Base-by-base conservation (phyloP, 1,140 invertebrate genomes). In the Diorhabda sublineata region DNA sequence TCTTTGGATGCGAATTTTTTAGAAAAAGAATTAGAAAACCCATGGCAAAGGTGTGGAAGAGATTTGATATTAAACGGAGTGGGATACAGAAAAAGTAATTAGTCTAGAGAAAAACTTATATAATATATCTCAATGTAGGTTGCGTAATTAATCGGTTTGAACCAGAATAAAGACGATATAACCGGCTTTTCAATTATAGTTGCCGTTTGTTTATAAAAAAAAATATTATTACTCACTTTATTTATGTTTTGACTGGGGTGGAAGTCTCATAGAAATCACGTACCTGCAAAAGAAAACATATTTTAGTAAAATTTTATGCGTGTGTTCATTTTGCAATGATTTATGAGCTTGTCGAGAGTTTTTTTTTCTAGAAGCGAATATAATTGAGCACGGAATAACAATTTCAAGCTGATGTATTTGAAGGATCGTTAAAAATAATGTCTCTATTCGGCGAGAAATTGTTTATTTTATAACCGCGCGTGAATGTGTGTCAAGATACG, bases 341-440 rank as follows among this genome's bases (percentile, higher is more conserved):
- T 52, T 52, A 52, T 52, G 47, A 8, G n/a, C 6, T 52, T 52
- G 47, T 52, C 47, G n/a, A 52, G 47, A 52, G 6, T 6, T 8
- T 52, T 52, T 52, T 52, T 8, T 8, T n/a, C 6, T 6, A 52
- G 47, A 52, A n/a, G 47, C 47, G 47, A 52, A 52, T 52, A 45
- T 62, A 44, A n/a, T 62, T 42, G 61, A 62, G 61, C 61, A 62
- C 61, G 61, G 45, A 62, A 62, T 62, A 62, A 44, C 61, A 62
- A 62, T 62, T 62, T 45, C n/a, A 45, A 44, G 11, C 43, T 62
- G 42, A 42, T n/a, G 45, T 6, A 52, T 52, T 52, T 52, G 47
- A 52, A 52, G 47, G 47, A 52, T 52, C 44, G 42, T 62, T n/a
- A n/a, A 62, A 44, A 62, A 11, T 62, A 44, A 62, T 62, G 61